Evolutionary conservation across 2,888 invertebrate genomes (phyloP).

Genomic region (Mesorhabditis spiculigera): DNA sequence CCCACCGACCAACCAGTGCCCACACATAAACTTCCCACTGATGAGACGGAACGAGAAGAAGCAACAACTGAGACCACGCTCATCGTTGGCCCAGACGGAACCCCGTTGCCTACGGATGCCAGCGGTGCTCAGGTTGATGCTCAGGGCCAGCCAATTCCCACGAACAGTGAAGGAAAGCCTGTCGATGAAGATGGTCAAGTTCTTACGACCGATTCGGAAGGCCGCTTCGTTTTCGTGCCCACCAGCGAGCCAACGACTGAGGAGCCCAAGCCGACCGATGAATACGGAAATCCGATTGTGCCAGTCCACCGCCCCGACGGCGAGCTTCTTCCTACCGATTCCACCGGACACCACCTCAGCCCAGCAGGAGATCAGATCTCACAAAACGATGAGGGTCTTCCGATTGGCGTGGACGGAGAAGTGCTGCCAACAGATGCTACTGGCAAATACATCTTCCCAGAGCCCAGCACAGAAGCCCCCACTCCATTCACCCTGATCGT

Average conservation of each 20-base stretch:
- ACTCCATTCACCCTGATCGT: background rate
- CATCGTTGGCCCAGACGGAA: constrained; percentile 21
- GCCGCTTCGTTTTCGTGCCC: constrained; percentile 14
- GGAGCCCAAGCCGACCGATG: constrained; percentile 26
- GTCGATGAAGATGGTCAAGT: constrained; percentile 29
- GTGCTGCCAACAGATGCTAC: too few species aligned
- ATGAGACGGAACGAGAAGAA: constrained; percentile 20
- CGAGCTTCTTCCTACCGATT: constrained; percentile 19
- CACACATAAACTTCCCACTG: constrained; percentile 11
- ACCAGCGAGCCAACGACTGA: constrained; percentile 9
- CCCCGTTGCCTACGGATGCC: constrained; percentile 21
- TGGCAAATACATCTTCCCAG: too few species aligned
- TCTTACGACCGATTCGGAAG: constrained; percentile 26
- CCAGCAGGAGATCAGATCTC: too few species aligned
- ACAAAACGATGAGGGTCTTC: too few species aligned
- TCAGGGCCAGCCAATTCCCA: background rate
- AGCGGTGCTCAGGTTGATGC: constrained; percentile 21
- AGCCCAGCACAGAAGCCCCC: too few species aligned
- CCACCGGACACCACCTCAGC: constrained; percentile 24
- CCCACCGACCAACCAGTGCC: constrained; percentile 9
- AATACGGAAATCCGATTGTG: constrained; percentile 19
- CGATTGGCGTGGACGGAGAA: too few species aligned
- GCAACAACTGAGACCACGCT: constrained; percentile 28
- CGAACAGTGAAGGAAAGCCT: background rate
- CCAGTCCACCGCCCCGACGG: constrained; percentile 28